Base-by-base conservation (phyloP, 2,888 invertebrate species). In the Pyrocoelia pectoralis region DNA sequence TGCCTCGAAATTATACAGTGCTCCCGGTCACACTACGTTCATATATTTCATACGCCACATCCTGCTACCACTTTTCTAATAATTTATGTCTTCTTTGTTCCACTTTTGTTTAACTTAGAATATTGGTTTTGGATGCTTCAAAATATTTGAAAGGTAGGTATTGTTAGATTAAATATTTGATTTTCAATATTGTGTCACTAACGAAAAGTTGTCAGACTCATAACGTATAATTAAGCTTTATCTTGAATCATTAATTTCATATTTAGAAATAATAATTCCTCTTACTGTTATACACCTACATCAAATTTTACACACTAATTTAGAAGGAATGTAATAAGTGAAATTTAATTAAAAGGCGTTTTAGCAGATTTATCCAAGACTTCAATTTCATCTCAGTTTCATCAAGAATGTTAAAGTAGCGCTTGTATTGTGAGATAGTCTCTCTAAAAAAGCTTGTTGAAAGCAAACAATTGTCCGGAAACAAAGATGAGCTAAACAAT, bases 1-100 rank as follows among this genome's bases (percentile, higher is more conserved):
- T 70, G 67, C 66, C 57, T 50, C 64, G 65, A 69, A 71, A 71
- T 72, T 71, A 69, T 68, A 66, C 71, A 64, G 57, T 65, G 60
- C 68, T 53, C 50, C 60, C 64, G 67, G 66, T 67, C 65, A 66
- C 69, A 66, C 65, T 56, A 65, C 61, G 66, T 69, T 66, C 68
- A 63, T 65, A 68, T 62, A 66, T 62, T 61, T 67, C 56, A 60
- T 51, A 50, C 29, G 51, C 58, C 58, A 55, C 54, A 48, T 55
- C 46, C 50, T 40, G 48, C 57, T 43, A 63, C 54, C 49, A 57
- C 52, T 58, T 58, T 59, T 59, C 53, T 33, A 28, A 18, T 59
- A 59, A 59, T 41, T 59, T 59, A 59, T 59, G 53, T 59, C 59
- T 48, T 59, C 46, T 57, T 53, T 33, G 59, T 28, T 38, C 59